These are phyloP conservation scores for Varanus komodoensis DNA, from an alignment of 2,113 vertebrate genomes.

Conservation along the genomic window DNA sequence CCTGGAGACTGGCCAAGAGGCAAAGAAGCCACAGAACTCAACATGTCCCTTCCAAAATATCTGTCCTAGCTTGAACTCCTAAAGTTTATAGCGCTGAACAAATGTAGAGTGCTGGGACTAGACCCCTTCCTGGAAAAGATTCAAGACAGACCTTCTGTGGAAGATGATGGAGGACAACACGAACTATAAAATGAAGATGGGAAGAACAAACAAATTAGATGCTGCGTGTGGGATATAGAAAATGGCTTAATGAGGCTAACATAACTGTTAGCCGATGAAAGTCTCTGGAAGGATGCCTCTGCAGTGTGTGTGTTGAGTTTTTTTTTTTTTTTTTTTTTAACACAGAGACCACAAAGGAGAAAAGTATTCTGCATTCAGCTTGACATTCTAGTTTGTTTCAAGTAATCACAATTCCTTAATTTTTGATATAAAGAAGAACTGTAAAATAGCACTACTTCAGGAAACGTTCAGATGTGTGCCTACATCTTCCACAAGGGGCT, in stretches of 20 bases:
- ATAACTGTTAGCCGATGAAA: no score
- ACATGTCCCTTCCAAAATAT: not conserved
- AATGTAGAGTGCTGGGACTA: not conserved
- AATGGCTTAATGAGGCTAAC: no score
- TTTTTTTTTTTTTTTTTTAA: no score
- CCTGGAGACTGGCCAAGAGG: no score
- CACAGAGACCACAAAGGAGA: no score
- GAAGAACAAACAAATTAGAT: no score
- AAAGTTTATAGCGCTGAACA: not conserved
- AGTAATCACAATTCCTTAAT: not conserved
- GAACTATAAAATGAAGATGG: no score
- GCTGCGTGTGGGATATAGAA: no score
- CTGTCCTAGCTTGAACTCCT: not conserved
- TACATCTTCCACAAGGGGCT: not conserved
- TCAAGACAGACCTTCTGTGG: no score
- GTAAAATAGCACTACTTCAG: not conserved
- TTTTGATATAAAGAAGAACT: not conserved
- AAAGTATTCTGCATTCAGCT: not conserved
- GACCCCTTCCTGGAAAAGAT: not conserved
- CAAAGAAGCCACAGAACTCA: not conserved
- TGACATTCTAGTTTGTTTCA: not conserved
- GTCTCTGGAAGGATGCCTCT: no score
- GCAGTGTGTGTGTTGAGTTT: no score
- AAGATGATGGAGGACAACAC: not conserved
- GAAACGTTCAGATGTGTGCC: not conserved